Percentiles rank a stretch among this genome's conserved stretches.
Evolutionary conservation across 1,140 invertebrate species (phyloP).

Genomic region (Pogonomyrmex barbatus): DNA sequence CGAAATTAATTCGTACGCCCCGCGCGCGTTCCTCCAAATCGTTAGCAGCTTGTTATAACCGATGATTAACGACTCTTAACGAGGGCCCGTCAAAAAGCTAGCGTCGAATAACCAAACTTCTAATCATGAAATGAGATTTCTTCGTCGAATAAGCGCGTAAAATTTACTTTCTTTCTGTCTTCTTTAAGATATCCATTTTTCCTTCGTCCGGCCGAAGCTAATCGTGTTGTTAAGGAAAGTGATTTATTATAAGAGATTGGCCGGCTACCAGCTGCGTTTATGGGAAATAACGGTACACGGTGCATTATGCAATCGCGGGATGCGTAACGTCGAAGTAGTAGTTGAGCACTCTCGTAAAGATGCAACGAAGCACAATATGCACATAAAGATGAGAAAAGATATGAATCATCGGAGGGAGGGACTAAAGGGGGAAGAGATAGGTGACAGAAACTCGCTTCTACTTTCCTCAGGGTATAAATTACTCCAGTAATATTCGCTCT

Average conservation of each 20-base stretch:
- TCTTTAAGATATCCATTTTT: slow-evolving; percentile 39
- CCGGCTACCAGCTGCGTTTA: slow-evolving; percentile 49
- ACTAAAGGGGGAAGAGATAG: slow-evolving; percentile 23
- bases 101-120: slow-evolving; percentile 31
- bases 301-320: slow-evolving; percentile 55
- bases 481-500: slow-evolving; percentile 22
- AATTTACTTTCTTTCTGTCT: slow-evolving; percentile 15
- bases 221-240: slow-evolving; percentile 49
- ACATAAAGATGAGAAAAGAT: slow-evolving; percentile 51
- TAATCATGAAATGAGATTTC: slow-evolving; percentile 20
- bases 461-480: slow-evolving; percentile 42
- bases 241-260: slow-evolving; percentile 57
- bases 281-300: slow-evolving; percentile 38
- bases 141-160: background rate
- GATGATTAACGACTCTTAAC: slow-evolving; percentile 47
- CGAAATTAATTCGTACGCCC: slow-evolving; percentile 42
- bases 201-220: slow-evolving; percentile 27
- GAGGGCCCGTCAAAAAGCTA: slow-evolving; percentile 26
- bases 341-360: slow-evolving; percentile 14
- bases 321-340: slow-evolving; percentile 40
- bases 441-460: slow-evolving; percentile 44
- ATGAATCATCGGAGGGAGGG: slow-evolving; percentile 14
- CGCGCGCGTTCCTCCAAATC: background rate
- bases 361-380: slow-evolving; percentile 56
- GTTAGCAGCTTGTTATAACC: slow-evolving; percentile 31